These are phyloP conservation scores for Drosophila mauritiana DNA, from an alignment of 1,140 invertebrate species.

Conservation along the genomic window DNA sequence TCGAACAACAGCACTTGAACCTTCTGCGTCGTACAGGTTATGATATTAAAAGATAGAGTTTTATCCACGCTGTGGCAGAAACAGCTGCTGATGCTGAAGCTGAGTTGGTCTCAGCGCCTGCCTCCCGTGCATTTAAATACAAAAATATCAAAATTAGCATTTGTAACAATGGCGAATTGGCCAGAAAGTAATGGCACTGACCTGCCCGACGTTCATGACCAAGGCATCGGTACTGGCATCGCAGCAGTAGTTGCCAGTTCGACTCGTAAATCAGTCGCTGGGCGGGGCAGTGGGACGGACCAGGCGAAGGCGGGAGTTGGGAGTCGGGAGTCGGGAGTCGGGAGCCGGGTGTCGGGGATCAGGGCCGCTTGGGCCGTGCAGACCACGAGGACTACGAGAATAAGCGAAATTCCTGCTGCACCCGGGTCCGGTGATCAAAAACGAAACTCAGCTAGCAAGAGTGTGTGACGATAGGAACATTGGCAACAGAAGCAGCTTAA, in stretches of 20 bases:
- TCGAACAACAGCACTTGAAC: too few species aligned
- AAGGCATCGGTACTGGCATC: slow-evolving; percentile 44
- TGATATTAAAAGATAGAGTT: slow-evolving; percentile 44
- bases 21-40: neutral
- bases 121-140: slow-evolving; percentile 73
- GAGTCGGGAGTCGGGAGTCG: neutral
- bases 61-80: slow-evolving; percentile 3
- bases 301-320: neutral
- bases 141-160: slow-evolving; percentile 83
- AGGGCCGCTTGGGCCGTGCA: slow-evolving; percentile 29
- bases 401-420: slow-evolving; percentile 24
- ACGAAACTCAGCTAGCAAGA: slow-evolving; percentile 27
- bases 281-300: slow-evolving; percentile 3
- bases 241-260: slow-evolving; percentile 9
- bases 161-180: slow-evolving; percentile 83
- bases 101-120: slow-evolving; percentile 34
- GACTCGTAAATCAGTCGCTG: slow-evolving; percentile 69
- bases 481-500: slow-evolving; percentile 76
- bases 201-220: slow-evolving; percentile 74
- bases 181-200: slow-evolving; percentile 79
- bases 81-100: slow-evolving; percentile 25
- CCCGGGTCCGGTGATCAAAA: slow-evolving; percentile 46
- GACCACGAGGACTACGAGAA: slow-evolving; percentile 38
- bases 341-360: neutral
- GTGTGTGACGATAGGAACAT: slow-evolving; percentile 71